Evolutionary conservation across 2,888 invertebrate species (phyloP), one percentile per base, ranked within the genome.

Genomic region (Cosmopolites sordidus): DNA sequence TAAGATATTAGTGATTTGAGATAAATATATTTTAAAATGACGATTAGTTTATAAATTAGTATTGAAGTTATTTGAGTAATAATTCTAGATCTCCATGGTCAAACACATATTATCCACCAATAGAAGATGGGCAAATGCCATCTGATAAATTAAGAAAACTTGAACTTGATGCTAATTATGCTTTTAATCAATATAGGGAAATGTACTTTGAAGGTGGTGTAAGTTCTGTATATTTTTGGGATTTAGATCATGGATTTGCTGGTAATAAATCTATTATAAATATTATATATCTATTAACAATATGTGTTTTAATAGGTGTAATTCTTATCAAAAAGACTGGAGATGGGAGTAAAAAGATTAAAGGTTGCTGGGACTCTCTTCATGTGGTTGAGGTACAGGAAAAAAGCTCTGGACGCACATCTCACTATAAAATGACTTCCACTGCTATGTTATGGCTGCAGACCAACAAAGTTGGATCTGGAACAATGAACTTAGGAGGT

Each of bases 161-260:
- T 64, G 99, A 99, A 79, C 83, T 98, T 56, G 98, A 99, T 71
- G 98, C 97, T 1, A 99, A 99, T 76, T 87, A 91, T 71, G 99
- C 98, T 11, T 99, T 99, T 73, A 97, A 98, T 75, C 94, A 95
- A 70, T 99, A 99, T 73, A 86, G 97, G 69, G 98, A 98, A 75
- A 92, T 98, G 89, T 99, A 99, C 74, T 99, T 95, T 74, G 99
- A 99, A 76, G 99, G 99, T 48, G 99, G 99, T 1, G 96, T 99
- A 1, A 98, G 98, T 14, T 98, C 98, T 4, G 99, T 98, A 2
- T 99, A 99, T 76, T 81, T 99, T 60, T 99, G 99, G 99, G 99
- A 99, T 69, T 81, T 99, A 73, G 98, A 99, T 71, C 92, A 92
- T 75, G 98, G 98, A 3, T 99, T 99, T 80, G 98, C 95, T 62